Evolutionary conservation across 2,888 invertebrate genomes (phyloP), one percentile per base, ranked within the genome.

Genomic region (Drosophila bunnanda): DNA sequence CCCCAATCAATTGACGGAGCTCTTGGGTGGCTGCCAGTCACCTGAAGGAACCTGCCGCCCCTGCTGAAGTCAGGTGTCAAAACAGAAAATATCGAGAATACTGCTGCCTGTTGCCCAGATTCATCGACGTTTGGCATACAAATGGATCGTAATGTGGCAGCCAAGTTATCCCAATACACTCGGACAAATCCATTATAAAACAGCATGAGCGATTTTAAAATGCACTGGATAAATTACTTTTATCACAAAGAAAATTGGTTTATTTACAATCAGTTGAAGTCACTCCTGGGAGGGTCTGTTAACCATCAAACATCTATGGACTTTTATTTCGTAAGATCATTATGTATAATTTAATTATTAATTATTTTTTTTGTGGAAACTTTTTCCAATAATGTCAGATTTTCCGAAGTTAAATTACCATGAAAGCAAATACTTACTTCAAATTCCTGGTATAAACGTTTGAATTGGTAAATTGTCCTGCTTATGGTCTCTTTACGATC

Each of bases 51-150:
- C 36, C 56, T 38, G 44, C 41, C 39, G 32, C 44, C 64, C 43
- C 28, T 46, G 46, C n/a, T 34, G 39, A 59, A 70, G 50, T 55
- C 58, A 77, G 60, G 65, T 77, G 77, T 74, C 62, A 54, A 61
- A 74, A 57, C 57, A 69, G 38, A 55, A 41, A 46, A 64, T 54
- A 48, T 34, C 22, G 48, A 62, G 48, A 50, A 20, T 43, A 13
- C 32, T 36, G 20, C 58, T 57, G 62, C 55, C 67, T 54, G 62
- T 41, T 65, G 52, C 69, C 73, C 69, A 55, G 50, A 54, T 52
- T 13, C 25, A 32, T 44, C 68, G 67, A 46, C 39, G 68, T 30
- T 59, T 13, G 53, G 82, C 76, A 82, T 81, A 80, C 80, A 75
- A 82, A 81, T 82, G 58, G 13, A 12, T 39, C n/a, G 39, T 39